Evolutionary conservation across 2,888 invertebrate species (phyloP).

Genomic region (Hemistola chrysoprasaria): DNA sequence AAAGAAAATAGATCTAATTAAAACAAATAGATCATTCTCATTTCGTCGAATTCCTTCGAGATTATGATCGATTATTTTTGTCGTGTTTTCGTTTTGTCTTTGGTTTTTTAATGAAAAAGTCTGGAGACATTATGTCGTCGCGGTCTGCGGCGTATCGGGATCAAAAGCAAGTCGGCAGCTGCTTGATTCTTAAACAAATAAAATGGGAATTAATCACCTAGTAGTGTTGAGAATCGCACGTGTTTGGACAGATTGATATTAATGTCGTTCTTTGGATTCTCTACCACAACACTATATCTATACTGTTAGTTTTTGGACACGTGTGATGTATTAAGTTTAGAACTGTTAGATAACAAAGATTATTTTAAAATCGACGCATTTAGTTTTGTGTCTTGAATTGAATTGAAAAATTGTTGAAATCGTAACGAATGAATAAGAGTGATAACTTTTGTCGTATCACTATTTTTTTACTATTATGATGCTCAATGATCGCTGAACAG

Average conservation of each 20-base stretch:
- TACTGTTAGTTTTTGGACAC: neutral
- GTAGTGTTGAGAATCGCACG: slow-evolving; percentile 55
- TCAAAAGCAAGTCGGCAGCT: slow-evolving; percentile 71
- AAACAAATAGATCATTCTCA: slow-evolving; percentile 51
- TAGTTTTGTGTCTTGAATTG: too few species aligned
- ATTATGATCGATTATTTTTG: slow-evolving; percentile 78
- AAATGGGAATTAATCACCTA: slow-evolving; percentile 77
- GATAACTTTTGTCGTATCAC: too few species aligned
- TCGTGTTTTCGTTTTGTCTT: slow-evolving; percentile 59
- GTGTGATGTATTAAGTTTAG: neutral
- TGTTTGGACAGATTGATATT: slow-evolving; percentile 21
- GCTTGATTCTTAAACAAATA: slow-evolving; percentile 75
- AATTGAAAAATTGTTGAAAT: too few species aligned
- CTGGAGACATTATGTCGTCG: slow-evolving; percentile 67
- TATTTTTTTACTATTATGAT: too few species aligned
- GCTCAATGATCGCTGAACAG: too few species aligned
- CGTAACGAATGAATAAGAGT: too few species aligned
- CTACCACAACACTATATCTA: slow-evolving; percentile 1
- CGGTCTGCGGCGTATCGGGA: slow-evolving; percentile 68
- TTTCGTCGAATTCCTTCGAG: slow-evolving; percentile 59
- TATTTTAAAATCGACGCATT: too few species aligned
- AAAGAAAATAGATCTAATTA: slow-evolving; percentile 35
- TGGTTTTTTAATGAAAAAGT: slow-evolving; percentile 46
- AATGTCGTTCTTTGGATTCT: slow-evolving; percentile 14
- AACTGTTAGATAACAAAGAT: too few species aligned